Percentiles rank a stretch among this genome's conserved stretches.
phyloP scores from a whole-genome alignment of 1,140 invertebrate species.

The Leguminivora glycinivorella region DNA sequence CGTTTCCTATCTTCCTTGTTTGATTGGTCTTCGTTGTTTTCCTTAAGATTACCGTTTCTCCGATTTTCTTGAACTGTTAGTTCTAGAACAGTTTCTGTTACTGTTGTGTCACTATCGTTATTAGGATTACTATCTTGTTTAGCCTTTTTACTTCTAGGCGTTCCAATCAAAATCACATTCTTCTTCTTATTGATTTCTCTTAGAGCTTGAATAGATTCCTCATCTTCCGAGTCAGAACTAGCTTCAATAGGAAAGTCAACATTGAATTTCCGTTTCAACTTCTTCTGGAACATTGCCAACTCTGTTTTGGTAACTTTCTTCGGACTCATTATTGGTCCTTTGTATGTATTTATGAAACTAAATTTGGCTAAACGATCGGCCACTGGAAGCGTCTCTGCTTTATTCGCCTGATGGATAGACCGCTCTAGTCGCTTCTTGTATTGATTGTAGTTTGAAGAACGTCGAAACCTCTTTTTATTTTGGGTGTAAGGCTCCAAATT shows the following conservation, averaged over 20 bases:
- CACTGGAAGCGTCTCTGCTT: conserved; percentile 61
- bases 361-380: conserved; percentile 66
- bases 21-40: background rate
- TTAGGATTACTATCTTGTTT: background rate
- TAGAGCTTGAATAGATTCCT: conserved; percentile 22
- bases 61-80: background rate
- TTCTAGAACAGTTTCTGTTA: background rate
- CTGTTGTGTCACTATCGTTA: background rate
- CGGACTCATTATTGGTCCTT: conserved; percentile 53
- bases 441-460: conserved; percentile 39
- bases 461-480: conserved; percentile 49
- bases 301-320: conserved; percentile 49
- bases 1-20: background rate
- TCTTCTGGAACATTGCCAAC: conserved; percentile 48
- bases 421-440: conserved; percentile 53
- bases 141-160: conserved; percentile 31
- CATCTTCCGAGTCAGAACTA: conserved; percentile 45
- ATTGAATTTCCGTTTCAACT: conserved; percentile 55
- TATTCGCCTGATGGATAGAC: conserved; percentile 60
- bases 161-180: conserved; percentile 37
- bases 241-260: conserved; percentile 53
- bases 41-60: background rate
- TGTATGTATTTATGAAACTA: conserved; percentile 70
- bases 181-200: conserved; percentile 28
- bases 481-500: conserved; percentile 66